Evolutionary conservation across 2,797 vertebrate genomes (phyloP), one percentile per base, ranked within the genome.

Genomic region (Thripadectes ignobilis): DNA sequence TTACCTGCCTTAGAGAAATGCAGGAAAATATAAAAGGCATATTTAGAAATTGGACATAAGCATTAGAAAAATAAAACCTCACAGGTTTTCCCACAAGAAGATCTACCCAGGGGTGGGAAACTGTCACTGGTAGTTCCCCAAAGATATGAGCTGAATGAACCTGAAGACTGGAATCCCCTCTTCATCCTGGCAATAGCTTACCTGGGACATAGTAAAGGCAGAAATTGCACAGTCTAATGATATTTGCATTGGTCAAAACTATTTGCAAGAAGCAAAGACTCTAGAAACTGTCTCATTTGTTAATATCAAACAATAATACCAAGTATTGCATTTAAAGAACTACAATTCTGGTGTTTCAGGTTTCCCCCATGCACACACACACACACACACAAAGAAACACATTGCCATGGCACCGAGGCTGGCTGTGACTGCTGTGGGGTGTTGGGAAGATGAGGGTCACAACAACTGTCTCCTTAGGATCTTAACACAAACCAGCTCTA

Each of bases 1-100:
- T 99, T 99, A 92, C 99, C 99, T 69, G 99, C 99, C 99, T 99
- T 97, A 92, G 95, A 97, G 94, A 97, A 96, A 97, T 61, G 97
- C 62, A 94, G 62, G 87, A 72, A 88, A 95, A 96, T n/a, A 87
- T 8, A 92, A 87, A 93, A 86, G 57, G 72, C 36, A 0, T 57
- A 3, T n/a, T 97, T 96, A 97, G 93, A 80, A 67, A 91, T n/a
- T 54, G 36, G n/a, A 62, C 21, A 19, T 2, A 21, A 62, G 27
- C 32, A 43, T 71, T 52, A 55, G n/a, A 89, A 79, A 82, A 45
- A 27, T 7, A 55, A 63, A 78, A 78, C 12, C 21, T 72, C 45
- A 51, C 15, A n/a, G 29, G 32, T 62, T 30, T 80, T 93, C 5
- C 4, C 26, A 62, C 13, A 51, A 6, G 10, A 77, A 49, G 27